Evolutionary conservation across 2,888 invertebrate species (phyloP).

Genomic region (Nephrocerus scutellatus): DNA sequence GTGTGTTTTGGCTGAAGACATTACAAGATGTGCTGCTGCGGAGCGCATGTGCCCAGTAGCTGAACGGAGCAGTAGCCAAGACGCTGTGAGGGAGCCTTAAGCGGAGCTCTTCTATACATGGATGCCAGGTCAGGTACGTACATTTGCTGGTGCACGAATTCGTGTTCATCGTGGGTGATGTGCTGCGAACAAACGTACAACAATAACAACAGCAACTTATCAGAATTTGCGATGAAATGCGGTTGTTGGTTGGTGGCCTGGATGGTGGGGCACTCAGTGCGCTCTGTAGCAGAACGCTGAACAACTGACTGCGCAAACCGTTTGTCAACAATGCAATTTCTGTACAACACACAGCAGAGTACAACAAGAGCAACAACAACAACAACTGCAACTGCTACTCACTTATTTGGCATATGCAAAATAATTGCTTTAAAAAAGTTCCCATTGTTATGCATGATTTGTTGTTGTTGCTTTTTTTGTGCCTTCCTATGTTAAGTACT

Average conservation of each 20-base stretch:
- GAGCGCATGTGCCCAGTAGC: no score
- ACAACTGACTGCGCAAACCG: not conserved
- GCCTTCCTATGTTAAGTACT: no score
- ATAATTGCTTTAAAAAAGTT: constrained; percentile 40
- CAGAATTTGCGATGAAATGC: no score
- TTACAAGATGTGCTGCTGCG: no score
- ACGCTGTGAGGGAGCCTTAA: no score
- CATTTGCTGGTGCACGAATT: constrained; percentile 33
- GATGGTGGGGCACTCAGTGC: constrained; percentile 1
- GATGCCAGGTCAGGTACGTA: no score
- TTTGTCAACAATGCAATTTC: not conserved
- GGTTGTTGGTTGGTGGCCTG: constrained; percentile 20
- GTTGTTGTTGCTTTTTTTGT: no score
- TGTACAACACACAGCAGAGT: no score
- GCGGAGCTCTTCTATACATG: no score
- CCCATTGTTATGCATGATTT: no score
- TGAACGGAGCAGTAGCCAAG: no score
- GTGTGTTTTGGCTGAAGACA: no score
- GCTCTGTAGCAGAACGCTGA: not conserved
- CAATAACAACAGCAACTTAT: constrained; percentile 24
- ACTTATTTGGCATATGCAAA: constrained; percentile 29
- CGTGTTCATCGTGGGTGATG: constrained; percentile 27
- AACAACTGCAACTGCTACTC: constrained; percentile 10
- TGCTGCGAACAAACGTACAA: not conserved
- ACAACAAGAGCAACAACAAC: constrained; percentile 2